A percentile compares a stretch with the other conserved stretches of the same genome.
Conservation (phyloP, 2,797 vertebrate genomes). For the Intellagama lesueurii region DNA sequence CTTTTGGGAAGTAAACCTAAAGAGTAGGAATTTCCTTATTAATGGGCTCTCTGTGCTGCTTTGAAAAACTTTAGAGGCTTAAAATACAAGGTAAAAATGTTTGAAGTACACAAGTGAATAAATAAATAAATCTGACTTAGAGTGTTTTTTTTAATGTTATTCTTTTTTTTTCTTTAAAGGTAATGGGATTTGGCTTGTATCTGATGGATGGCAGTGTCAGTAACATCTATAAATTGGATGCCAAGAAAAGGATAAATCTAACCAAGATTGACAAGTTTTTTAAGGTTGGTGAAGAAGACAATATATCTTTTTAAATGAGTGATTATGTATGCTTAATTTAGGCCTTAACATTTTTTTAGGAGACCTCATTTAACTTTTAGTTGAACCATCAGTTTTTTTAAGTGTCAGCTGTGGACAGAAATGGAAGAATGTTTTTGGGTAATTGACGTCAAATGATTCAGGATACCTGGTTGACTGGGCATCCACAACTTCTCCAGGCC, state of each 20-base stretch:
- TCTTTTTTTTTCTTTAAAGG: constrained; percentile 77
- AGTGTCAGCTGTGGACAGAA: neutral
- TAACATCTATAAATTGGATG: constrained; percentile 97
- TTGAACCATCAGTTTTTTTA: neutral
- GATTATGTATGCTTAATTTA: neutral
- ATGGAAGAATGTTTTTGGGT: neutral
- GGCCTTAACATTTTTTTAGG: neutral
- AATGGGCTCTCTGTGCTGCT: too few species aligned
- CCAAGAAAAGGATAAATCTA: constrained; percentile 98
- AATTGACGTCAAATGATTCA: neutral
- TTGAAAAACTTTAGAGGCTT: neutral
- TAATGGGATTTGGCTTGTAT: constrained; percentile 98
- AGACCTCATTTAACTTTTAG: neutral
- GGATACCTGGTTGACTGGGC: neutral
- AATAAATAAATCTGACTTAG: neutral
- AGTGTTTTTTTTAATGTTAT: neutral
- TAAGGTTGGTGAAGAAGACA: constrained; percentile 81
- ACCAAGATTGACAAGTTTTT: constrained; percentile 98
- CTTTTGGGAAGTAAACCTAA: neutral
- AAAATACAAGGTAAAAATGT: neutral
- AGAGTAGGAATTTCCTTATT: neutral
- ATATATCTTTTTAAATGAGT: neutral
- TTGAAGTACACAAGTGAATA: neutral
- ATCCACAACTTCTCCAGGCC: neutral
- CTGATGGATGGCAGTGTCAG: constrained; percentile 96